A percentile compares a stretch with the other conserved stretches of the same genome.
Conservation (phyloP, 2,113 vertebrate species). For the Upupa epops region DNA sequence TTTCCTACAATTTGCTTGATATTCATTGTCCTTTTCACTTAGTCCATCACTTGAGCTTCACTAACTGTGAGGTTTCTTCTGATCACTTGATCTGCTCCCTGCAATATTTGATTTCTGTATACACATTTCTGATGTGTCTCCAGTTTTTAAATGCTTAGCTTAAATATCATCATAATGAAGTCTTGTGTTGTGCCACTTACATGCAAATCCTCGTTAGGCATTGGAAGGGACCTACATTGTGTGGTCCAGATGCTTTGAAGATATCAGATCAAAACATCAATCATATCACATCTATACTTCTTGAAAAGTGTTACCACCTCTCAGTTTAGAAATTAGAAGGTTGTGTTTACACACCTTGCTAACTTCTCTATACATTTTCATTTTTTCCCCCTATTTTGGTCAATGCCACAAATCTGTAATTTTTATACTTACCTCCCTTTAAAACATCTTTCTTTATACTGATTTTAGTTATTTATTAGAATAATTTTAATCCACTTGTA, state of each 20-base stretch:
- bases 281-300: background rate
- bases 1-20: slow-evolving; percentile 10
- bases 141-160: background rate
- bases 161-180: background rate
- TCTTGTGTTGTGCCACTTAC: background rate
- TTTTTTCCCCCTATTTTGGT: background rate
- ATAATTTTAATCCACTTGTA: background rate
- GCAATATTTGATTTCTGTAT: background rate
- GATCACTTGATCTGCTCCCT: background rate
- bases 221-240: background rate
- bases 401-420: background rate
- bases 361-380: background rate
- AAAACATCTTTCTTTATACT: background rate
- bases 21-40: slow-evolving; percentile 30
- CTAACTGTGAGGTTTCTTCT: background rate
- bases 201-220: background rate
- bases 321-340: background rate
- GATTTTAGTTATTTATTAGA: background rate
- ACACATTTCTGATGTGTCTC: background rate
- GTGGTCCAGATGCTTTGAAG: background rate
- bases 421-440: background rate
- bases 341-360: background rate
- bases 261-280: background rate
- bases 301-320: background rate
- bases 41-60: background rate